Conservation (phyloP, 2,113 vertebrate genomes). For the Pica pica region DNA sequence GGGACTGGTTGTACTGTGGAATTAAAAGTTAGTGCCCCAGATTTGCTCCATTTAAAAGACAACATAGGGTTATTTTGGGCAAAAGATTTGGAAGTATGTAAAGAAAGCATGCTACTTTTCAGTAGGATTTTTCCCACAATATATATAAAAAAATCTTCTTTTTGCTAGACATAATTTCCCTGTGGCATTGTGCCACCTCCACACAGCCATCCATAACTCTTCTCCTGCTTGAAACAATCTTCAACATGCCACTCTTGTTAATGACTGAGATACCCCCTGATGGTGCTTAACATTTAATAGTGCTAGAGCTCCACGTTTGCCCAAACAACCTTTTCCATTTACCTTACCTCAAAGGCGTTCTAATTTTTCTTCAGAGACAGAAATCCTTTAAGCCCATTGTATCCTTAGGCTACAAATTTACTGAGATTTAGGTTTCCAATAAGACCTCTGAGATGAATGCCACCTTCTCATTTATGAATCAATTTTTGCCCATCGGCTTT, state of each 20-base stretch:
- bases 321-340: constrained; percentile 93
- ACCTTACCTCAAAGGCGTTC: constrained; percentile 91
- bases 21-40: background rate
- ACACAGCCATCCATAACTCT: constrained; percentile 73
- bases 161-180: constrained; percentile 76
- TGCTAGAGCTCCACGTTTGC: constrained; percentile 82
- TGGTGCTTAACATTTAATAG: constrained; percentile 91
- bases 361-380: constrained; percentile 98
- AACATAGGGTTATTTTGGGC: background rate
- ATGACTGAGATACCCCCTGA: constrained; percentile 88
- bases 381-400: constrained; percentile 98
- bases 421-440: constrained; percentile 97
- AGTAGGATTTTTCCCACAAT: constrained; percentile 39
- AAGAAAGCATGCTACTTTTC: constrained; percentile 15
- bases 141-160: constrained; percentile 64
- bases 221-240: constrained; percentile 80
- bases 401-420: constrained; percentile 96
- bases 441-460: constrained; percentile 90
- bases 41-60: background rate
- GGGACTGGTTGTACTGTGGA: background rate
- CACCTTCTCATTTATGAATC: constrained; percentile 95
- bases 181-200: constrained; percentile 69
- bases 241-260: constrained; percentile 78
- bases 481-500: constrained; percentile 88
- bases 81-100: background rate